phyloP scores from a whole-genome alignment of 2,888 invertebrate genomes.

The Chrysolina americana region DNA sequence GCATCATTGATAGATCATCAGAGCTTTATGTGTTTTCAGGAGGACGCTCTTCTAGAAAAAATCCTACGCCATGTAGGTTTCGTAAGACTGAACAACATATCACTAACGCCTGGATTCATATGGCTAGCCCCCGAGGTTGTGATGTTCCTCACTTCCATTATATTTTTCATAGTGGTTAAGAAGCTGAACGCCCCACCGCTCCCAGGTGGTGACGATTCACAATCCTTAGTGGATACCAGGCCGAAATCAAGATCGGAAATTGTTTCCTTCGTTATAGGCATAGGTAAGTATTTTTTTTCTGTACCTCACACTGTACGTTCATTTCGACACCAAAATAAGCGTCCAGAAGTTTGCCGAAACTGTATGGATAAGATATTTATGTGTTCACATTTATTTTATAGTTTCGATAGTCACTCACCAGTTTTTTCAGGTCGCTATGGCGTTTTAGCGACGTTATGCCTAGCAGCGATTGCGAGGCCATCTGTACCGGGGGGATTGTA shows the following conservation, averaged over 20 bases:
- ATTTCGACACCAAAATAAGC: no score
- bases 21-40: constrained; percentile 51
- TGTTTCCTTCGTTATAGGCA: constrained; percentile 44
- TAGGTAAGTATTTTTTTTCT: constrained; percentile 43
- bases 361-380: no score
- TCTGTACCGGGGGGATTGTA: constrained; percentile 89
- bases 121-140: constrained; percentile 86
- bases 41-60: constrained; percentile 73
- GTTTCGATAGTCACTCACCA: not conserved
- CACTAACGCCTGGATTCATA: constrained; percentile 77
- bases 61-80: constrained; percentile 81
- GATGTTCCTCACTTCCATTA: constrained; percentile 72
- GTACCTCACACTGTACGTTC: no score
- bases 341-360: no score
- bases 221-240: constrained; percentile 39
- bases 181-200: constrained; percentile 60
- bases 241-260: constrained; percentile 43
- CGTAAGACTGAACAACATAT: constrained; percentile 75
- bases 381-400: not conserved
- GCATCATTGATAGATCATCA: no score
- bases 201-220: constrained; percentile 25
- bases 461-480: constrained; percentile 84
- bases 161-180: constrained; percentile 71
- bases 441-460: constrained; percentile 77
- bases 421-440: constrained; percentile 76